Conservation (phyloP, 2,888 invertebrate species). For the Eupeodes luniger region DNA sequence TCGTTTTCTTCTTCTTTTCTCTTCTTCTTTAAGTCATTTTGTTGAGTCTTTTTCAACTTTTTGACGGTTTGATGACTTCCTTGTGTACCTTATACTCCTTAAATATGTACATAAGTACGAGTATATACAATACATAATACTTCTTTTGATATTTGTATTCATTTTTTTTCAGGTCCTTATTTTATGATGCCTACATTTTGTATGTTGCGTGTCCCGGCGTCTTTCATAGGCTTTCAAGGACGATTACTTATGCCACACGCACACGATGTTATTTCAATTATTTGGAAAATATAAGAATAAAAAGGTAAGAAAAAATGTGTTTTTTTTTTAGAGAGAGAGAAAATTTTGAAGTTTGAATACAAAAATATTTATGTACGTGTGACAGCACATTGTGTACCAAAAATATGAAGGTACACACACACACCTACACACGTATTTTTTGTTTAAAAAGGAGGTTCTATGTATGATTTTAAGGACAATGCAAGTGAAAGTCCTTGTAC, state of each 20-base stretch:
- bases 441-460: neutral
- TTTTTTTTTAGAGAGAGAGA: neutral
- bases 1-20: slow-evolving; percentile 1
- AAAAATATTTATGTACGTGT: slow-evolving; percentile 14
- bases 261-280: slow-evolving; percentile 67
- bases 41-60: slow-evolving; percentile 37
- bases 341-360: slow-evolving; percentile 32
- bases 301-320: neutral
- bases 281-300: slow-evolving; percentile 29
- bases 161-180: neutral
- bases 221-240: slow-evolving; percentile 36
- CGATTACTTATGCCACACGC: slow-evolving; percentile 39
- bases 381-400: neutral
- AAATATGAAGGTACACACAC: neutral
- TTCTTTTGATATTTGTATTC: slow-evolving; percentile 29
- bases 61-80: slow-evolving; percentile 62
- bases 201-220: slow-evolving; percentile 8
- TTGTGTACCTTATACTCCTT: slow-evolving; percentile 8
- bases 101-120: too few species aligned
- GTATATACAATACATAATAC: neutral
- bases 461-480: neutral
- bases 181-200: slow-evolving; percentile 14
- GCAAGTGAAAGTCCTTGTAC: neutral
- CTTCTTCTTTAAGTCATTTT: neutral
- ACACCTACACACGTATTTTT: neutral